phyloP scores from a whole-genome alignment of 2,888 invertebrate species.

The Hyposoter didymator region DNA sequence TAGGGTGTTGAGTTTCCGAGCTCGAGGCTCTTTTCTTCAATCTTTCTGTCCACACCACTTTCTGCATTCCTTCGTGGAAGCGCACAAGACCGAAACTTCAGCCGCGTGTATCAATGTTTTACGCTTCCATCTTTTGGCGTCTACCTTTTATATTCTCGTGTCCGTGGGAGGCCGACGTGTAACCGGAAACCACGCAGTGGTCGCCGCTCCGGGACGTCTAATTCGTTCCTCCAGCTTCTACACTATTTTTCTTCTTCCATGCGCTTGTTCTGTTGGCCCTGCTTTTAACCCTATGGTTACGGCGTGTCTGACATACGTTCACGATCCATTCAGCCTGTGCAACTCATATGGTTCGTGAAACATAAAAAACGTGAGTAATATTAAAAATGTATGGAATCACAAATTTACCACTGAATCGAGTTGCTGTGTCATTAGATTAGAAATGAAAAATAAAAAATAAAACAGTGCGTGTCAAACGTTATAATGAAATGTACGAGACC shows the following conservation, averaged over 20 bases:
- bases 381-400: not conserved
- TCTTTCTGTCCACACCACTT: constrained; percentile 55
- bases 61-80: constrained; percentile 75
- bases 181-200: constrained; percentile 77
- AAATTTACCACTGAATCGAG: not conserved
- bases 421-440: not conserved
- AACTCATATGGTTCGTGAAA: not conserved
- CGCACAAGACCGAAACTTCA: constrained; percentile 66
- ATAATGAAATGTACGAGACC: not conserved
- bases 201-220: constrained; percentile 77
- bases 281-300: constrained; percentile 18
- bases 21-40: constrained; percentile 44
- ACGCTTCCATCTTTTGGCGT: constrained; percentile 72
- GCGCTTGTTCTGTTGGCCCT: constrained; percentile 38
- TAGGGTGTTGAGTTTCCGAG: constrained; percentile 64
- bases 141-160: constrained; percentile 63
- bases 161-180: constrained; percentile 77
- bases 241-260: constrained; percentile 9
- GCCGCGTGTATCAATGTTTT: constrained; percentile 74
- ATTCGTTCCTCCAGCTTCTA: constrained; percentile 74
- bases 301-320: not conserved
- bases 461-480: not conserved
- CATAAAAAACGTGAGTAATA: not conserved
- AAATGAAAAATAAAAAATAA: not conserved
- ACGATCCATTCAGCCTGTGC: not conserved